A percentile compares a stretch with the other conserved stretches of the same genome.
phyloP scores from a whole-genome alignment of 1,140 invertebrate genomes.

The Nasonia vitripennis region DNA sequence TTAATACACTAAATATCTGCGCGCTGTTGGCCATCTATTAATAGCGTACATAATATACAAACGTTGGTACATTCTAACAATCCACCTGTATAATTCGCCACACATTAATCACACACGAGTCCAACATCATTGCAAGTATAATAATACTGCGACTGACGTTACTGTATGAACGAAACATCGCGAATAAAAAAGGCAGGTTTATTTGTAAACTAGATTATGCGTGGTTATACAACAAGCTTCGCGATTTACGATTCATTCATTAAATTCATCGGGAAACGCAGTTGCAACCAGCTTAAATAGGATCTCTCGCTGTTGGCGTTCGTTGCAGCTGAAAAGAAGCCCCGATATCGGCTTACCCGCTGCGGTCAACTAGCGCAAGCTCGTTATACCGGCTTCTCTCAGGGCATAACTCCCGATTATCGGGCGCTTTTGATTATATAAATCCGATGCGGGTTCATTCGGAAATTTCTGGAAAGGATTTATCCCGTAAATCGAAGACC shows the following conservation, averaged over 20 bases:
- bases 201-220: background rate
- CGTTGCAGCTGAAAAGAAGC: background rate
- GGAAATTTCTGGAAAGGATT: background rate
- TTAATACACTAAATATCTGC: constrained; percentile 47
- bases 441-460: background rate
- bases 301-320: background rate
- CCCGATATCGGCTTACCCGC: constrained; percentile 4
- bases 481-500: background rate
- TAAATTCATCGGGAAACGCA: background rate
- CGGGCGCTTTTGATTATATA: constrained; percentile 16
- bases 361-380: constrained; percentile 11
- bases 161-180: background rate
- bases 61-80: constrained; percentile 21
- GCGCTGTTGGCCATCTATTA: constrained; percentile 29
- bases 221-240: background rate
- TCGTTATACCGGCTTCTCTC: constrained; percentile 28
- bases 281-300: constrained; percentile 7
- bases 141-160: background rate
- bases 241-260: background rate
- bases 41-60: constrained; percentile 33
- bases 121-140: constrained; percentile 4
- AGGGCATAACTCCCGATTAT: constrained; percentile 22
- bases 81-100: background rate
- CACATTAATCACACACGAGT: constrained; percentile 9
- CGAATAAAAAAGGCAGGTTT: too few relatives aligned